Conservation (phyloP, 2,797 vertebrate species). For the Salarias fasciatus region DNA sequence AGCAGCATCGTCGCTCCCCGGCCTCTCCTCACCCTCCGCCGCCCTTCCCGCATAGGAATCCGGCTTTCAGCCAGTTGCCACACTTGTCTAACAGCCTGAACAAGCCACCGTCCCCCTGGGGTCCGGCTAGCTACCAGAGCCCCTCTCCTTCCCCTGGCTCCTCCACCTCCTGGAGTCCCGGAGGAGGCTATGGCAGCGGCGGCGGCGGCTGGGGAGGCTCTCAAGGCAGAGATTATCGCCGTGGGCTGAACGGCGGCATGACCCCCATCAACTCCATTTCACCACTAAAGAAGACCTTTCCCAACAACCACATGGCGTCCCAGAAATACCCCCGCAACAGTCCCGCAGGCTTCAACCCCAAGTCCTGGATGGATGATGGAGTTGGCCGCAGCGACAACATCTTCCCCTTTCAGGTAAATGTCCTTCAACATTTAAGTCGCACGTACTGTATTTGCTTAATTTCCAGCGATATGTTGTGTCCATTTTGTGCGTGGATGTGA, state of each 20-base stretch:
- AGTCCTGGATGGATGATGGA: slow-evolving; percentile 98
- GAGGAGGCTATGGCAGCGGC: slow-evolving; percentile 91
- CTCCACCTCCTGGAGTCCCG: slow-evolving; percentile 96
- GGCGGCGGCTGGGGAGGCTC: slow-evolving; percentile 93
- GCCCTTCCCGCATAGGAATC: slow-evolving; percentile 88
- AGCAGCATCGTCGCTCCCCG: slow-evolving; percentile 97
- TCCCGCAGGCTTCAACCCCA: slow-evolving; percentile 93
- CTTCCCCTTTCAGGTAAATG: slow-evolving; percentile 97
- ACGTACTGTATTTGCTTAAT: background rate
- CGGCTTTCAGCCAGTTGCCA: slow-evolving; percentile 96
- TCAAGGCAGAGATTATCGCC: slow-evolving; percentile 96
- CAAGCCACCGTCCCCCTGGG: slow-evolving; percentile 98
- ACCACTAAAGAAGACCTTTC: slow-evolving; percentile 98
- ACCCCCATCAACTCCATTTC: slow-evolving; percentile 98
- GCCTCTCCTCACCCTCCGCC: slow-evolving; percentile 93
- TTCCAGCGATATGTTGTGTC: background rate
- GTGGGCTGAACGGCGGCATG: slow-evolving; percentile 95
- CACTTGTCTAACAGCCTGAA: slow-evolving; percentile 98
- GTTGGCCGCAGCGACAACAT: slow-evolving; percentile 95
- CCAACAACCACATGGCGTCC: slow-evolving; percentile 96
- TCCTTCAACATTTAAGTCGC: slow-evolving; percentile 3
- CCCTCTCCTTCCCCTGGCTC: slow-evolving; percentile 93
- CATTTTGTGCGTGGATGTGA: background rate
- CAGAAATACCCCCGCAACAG: slow-evolving; percentile 97
- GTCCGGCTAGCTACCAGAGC: slow-evolving; percentile 94